A percentile compares a stretch with the other conserved stretches of the same genome.
Conservation (phyloP, 1,140 invertebrate species). For the Pseudomyrmex sp. region DNA sequence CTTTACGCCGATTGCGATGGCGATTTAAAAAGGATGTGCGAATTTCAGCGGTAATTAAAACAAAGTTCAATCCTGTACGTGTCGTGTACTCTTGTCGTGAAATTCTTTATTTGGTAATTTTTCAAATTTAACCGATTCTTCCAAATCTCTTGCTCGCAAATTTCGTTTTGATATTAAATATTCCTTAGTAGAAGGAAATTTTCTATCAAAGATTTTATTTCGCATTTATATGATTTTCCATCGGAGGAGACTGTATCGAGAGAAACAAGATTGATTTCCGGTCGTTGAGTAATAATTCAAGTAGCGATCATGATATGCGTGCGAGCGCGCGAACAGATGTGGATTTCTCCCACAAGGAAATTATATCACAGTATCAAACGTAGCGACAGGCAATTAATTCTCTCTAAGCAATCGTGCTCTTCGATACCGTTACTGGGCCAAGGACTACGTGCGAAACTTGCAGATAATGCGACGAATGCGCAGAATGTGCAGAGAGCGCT, state of each 20-base stretch:
- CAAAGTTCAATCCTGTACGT: neutral
- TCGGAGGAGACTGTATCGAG: too few species aligned
- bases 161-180: too few species aligned
- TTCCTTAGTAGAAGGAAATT: too few species aligned
- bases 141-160: too few species aligned
- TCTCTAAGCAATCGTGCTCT: constrained; percentile 33
- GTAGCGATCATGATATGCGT: too few species aligned
- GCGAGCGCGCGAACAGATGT: neutral
- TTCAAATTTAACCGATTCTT: neutral
- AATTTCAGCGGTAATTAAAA: neutral
- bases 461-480: constrained; percentile 36
- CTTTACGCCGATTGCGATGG: constrained; percentile 14
- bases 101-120: neutral
- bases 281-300: neutral
- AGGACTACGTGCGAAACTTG: constrained; percentile 35
- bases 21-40: neutral
- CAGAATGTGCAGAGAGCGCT: constrained; percentile 14
- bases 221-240: too few species aligned
- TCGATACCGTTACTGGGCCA: constrained; percentile 46
- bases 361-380: constrained; percentile 12
- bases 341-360: constrained; percentile 9
- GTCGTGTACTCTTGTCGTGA: neutral
- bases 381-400: neutral
- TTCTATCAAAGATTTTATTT: too few species aligned
- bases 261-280: too few species aligned